phyloP scores from a whole-genome alignment of 2,797 vertebrate species.

The Parauchenoglanis punctatus region DNA sequence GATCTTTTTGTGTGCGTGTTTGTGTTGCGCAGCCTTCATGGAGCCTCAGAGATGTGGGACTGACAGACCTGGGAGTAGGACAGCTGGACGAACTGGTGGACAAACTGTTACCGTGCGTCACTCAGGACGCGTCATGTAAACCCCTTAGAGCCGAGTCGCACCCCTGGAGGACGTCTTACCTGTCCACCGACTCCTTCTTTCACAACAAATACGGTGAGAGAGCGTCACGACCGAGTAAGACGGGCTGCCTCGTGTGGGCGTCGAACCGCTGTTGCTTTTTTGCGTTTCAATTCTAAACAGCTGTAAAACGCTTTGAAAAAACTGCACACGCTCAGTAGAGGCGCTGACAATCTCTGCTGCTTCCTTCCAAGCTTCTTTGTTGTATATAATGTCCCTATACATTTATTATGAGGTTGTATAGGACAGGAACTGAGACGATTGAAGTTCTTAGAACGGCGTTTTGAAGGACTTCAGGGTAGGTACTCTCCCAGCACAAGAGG shows the following conservation, averaged over 20 bases:
- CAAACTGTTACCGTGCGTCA: conserved; percentile 77
- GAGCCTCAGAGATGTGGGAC: conserved; percentile 86
- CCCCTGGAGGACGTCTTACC: conserved; percentile 85
- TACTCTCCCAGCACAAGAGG: no score
- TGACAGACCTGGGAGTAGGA: conserved; percentile 83
- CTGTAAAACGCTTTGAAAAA: no score
- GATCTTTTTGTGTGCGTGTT: neutral
- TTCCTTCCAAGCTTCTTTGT: no score
- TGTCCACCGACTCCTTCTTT: conserved; percentile 91
- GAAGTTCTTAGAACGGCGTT: no score
- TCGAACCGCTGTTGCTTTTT: neutral
- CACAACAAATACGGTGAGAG: conserved; percentile 91
- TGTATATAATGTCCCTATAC: no score
- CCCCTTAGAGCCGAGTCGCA: neutral
- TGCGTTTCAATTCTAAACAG: no score
- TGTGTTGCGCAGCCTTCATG: conserved; percentile 73
- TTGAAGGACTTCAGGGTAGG: no score
- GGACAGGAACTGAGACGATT: no score
- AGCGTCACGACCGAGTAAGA: neutral
- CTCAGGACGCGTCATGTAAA: conserved; percentile 63
- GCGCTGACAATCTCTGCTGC: no score
- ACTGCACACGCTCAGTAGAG: no score
- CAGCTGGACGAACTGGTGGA: conserved; percentile 83
- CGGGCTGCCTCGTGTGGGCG: neutral
- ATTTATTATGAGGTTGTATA: neutral